Conservation (phyloP, 2,113 vertebrate species). For the Telmatochromis brachygnathus region DNA sequence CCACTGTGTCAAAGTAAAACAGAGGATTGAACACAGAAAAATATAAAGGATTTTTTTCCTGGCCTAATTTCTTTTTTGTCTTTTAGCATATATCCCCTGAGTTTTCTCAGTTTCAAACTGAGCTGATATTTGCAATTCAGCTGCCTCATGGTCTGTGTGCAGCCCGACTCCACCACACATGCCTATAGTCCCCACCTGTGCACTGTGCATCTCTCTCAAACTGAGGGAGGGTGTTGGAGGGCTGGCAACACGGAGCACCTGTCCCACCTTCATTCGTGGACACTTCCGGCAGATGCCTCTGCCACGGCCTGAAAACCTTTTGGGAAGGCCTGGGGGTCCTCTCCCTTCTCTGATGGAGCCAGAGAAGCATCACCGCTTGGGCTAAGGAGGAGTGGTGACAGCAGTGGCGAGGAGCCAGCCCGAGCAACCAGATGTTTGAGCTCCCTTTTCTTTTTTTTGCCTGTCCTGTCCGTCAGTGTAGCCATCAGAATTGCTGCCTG, state of each 20-base stretch:
- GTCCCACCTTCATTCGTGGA: neutral
- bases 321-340: neutral
- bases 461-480: no score
- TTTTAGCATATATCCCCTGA: neutral
- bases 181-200: neutral
- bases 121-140: neutral
- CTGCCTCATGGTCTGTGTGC: neutral
- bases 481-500: neutral
- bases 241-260: neutral
- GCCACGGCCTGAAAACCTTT: neutral
- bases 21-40: neutral
- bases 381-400: no score
- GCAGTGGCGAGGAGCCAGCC: no score
- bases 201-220: neutral
- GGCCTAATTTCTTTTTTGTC: no score
- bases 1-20: neutral
- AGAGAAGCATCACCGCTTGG: neutral
- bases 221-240: neutral
- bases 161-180: neutral
- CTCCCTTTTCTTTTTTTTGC: no score
- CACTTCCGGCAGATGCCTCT: neutral
- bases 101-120: neutral
- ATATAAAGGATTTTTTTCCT: neutral
- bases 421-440: no score
- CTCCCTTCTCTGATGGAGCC: neutral